These are phyloP conservation scores for Cephalotes varians DNA, from an alignment of 2,888 invertebrate species.

Conservation along the genomic window DNA sequence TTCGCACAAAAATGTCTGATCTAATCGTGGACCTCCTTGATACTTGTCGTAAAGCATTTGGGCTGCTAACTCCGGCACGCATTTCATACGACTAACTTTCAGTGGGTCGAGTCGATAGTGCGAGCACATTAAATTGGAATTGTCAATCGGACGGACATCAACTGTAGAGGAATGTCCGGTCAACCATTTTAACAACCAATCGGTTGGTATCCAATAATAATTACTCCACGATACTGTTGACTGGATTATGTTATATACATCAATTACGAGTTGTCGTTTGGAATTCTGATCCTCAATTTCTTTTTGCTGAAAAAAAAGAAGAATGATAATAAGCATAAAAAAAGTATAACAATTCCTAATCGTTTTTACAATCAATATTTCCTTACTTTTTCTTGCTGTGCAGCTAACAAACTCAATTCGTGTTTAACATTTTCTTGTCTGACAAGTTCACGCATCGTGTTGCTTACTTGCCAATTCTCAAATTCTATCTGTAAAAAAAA, in stretches of 20 bases:
- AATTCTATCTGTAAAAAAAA: constrained; percentile 79
- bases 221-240: constrained; percentile 71
- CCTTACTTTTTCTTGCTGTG: constrained; percentile 82
- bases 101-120: constrained; percentile 86
- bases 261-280: constrained; percentile 82
- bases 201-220: constrained; percentile 86
- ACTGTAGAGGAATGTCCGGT: constrained; percentile 75
- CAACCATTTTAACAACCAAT: constrained; percentile 87
- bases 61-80: constrained; percentile 83
- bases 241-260: constrained; percentile 80
- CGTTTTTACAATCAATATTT: neutral
- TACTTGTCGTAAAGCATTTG: constrained; percentile 85
- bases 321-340: neutral
- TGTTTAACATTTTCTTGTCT: constrained; percentile 82
- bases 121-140: constrained; percentile 85
- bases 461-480: constrained; percentile 82
- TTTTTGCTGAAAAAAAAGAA: constrained; percentile 78
- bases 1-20: constrained; percentile 82
- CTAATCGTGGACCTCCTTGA: constrained; percentile 86
- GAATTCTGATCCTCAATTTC: constrained; percentile 82
- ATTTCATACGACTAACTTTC: constrained; percentile 85
- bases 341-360: neutral
- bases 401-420: constrained; percentile 81
- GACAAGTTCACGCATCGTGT: constrained; percentile 80
- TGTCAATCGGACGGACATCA: constrained; percentile 85